Conservation (phyloP, 2,113 vertebrate genomes). For the Herpetotheres cachinnans region DNA sequence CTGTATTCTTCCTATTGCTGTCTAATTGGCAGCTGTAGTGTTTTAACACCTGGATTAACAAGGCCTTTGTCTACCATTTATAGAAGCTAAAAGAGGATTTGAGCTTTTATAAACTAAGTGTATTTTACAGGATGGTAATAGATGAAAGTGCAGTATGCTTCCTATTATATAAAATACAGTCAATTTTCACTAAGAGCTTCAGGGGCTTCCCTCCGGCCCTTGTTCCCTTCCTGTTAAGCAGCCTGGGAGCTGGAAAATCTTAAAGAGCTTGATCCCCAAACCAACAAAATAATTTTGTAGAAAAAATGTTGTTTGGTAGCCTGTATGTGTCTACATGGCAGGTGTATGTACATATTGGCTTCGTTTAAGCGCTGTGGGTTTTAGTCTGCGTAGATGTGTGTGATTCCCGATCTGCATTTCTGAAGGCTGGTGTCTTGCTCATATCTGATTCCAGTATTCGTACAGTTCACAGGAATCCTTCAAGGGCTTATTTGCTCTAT, state of each 20-base stretch:
- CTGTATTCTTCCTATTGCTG: neutral
- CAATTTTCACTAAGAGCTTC: neutral
- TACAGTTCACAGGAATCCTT: slow-evolving; percentile 47
- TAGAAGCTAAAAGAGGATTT: slow-evolving; percentile 21
- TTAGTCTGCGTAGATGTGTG: neutral
- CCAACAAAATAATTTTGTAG: neutral
- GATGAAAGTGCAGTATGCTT: neutral
- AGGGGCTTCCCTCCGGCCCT: neutral
- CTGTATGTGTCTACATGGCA: fast-evolving
- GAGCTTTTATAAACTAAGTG: neutral
- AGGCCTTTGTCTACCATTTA: neutral
- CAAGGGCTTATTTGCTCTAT: slow-evolving; percentile 59
- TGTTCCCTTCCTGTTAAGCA: neutral
- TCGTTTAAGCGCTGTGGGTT: neutral
- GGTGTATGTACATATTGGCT: fast-evolving
- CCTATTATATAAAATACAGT: neutral
- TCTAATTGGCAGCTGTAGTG: neutral
- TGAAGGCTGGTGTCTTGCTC: neutral
- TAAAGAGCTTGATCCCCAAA: neutral
- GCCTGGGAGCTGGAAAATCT: neutral
- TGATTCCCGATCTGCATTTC: slow-evolving; percentile 34
- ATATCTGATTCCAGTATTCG: neutral
- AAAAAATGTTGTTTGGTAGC: neutral
- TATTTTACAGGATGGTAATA: neutral
- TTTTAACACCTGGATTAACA: slow-evolving; percentile 37